Conservation (phyloP, 2,113 vertebrate genomes). For the Drymodes brunneopygia region DNA sequence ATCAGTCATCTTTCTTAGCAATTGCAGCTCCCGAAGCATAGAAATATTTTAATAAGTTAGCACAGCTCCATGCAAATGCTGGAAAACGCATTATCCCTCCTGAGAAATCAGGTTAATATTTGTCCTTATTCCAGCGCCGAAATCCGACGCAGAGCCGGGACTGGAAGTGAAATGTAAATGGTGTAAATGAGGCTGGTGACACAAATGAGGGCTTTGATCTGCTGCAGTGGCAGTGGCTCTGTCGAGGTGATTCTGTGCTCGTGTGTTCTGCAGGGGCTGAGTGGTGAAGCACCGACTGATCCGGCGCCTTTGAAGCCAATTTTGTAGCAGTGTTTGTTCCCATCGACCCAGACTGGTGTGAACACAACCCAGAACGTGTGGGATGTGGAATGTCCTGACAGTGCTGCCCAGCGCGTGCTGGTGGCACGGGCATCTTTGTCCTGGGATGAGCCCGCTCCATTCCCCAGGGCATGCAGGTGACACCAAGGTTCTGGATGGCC, state of each 20-base stretch:
- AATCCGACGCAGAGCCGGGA: background rate
- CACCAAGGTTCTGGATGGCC: background rate
- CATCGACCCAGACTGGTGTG: accelerated
- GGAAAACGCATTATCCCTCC: background rate
- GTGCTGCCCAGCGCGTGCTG: background rate
- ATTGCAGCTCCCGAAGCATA: background rate
- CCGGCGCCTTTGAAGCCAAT: background rate
- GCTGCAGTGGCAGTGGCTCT: background rate
- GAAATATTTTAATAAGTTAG: background rate
- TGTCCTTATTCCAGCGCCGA: background rate
- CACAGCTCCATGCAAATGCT: background rate
- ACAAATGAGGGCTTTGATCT: background rate
- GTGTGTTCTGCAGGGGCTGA: background rate
- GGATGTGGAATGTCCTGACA: accelerated
- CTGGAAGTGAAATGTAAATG: background rate
- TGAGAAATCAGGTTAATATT: background rate
- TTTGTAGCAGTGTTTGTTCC: background rate
- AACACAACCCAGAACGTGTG: accelerated
- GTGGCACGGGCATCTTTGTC: accelerated
- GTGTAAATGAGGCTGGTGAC: background rate
- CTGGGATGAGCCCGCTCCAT: accelerated
- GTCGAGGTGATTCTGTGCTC: background rate
- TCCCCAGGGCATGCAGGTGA: accelerated
- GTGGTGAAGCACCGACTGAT: background rate
- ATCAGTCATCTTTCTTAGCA: background rate